Conservation (phyloP, 2,888 invertebrate genomes). For the Rugalucina vietnamica region DNA sequence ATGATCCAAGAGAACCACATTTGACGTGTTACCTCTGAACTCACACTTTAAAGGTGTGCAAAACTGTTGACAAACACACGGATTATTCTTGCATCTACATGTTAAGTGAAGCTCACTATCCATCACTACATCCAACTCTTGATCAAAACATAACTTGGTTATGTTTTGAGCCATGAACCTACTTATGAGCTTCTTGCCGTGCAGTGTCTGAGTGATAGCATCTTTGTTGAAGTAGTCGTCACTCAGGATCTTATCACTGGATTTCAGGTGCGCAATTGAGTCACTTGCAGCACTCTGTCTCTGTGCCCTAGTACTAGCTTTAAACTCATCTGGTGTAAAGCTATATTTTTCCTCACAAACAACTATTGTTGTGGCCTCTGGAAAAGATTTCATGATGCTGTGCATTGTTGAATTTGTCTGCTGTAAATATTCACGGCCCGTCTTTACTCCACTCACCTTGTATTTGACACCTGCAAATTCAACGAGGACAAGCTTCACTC, state of each 20-base stretch:
- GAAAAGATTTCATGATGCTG: neutral
- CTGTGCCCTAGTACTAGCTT: neutral
- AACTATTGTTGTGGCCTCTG: neutral
- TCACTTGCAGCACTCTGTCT: neutral
- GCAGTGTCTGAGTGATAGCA: neutral
- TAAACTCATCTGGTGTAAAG: slow-evolving; percentile 13
- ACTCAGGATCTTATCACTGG: neutral
- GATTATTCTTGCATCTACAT: neutral
- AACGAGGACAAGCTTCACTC: neutral
- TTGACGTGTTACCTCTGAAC: neutral
- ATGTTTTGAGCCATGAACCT: slow-evolving; percentile 10
- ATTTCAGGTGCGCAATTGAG: neutral
- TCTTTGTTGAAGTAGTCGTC: neutral
- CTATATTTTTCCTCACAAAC: slow-evolving; percentile 11
- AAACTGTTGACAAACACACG: neutral
- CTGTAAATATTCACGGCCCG: neutral
- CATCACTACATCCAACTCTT: neutral
- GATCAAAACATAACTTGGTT: neutral
- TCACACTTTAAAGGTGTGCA: neutral
- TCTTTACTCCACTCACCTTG: neutral
- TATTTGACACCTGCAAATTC: slow-evolving; percentile 13
- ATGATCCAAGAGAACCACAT: neutral
- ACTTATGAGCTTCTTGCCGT: slow-evolving; percentile 5
- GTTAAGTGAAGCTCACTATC: neutral
- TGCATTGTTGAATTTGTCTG: neutral